A percentile compares a stretch with the other conserved stretches of the same genome.
Conservation (phyloP, 2,797 vertebrate genomes). For the Sorex maritimensis region DNA sequence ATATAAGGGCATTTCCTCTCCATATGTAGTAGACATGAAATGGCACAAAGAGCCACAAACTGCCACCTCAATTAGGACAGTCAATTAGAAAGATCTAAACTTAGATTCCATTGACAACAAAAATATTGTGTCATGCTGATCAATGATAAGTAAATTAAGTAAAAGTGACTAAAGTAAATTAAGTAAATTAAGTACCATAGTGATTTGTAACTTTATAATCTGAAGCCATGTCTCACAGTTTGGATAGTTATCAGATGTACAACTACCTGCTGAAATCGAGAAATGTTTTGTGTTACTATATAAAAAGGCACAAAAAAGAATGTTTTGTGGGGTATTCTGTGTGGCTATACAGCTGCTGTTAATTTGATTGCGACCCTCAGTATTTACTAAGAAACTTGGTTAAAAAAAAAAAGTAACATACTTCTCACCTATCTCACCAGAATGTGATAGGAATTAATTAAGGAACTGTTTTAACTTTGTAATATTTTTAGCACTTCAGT, state of each 20-base stretch:
- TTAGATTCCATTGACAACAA: constrained; percentile 22
- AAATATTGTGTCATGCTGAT: constrained; percentile 12
- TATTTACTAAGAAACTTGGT: constrained; percentile 51
- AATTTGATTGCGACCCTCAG: constrained; percentile 45
- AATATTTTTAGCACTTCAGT: constrained; percentile 77
- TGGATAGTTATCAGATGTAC: constrained; percentile 10
- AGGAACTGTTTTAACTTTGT: constrained; percentile 49
- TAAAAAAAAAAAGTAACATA: constrained; percentile 39
- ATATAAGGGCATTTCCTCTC: constrained; percentile 49
- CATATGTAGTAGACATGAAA: neutral
- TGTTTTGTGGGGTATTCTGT: neutral
- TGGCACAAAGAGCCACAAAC: constrained; percentile 56
- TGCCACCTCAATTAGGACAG: neutral
- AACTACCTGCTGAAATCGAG: neutral
- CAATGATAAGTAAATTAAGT: constrained; percentile 36
- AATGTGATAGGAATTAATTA: constrained; percentile 72
- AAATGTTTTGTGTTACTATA: neutral
- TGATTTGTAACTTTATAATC: neutral
- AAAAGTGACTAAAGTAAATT: neutral
- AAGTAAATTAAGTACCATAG: neutral
- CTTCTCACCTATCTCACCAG: constrained; percentile 35
- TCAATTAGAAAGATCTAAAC: constrained; percentile 50
- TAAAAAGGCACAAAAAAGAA: too few species aligned
- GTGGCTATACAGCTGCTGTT: neutral
- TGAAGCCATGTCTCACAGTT: constrained; percentile 29